Conservation (phyloP, 37 sponge, comb jelly and placozoan genomes). For the Tethya wilhelma region DNA sequence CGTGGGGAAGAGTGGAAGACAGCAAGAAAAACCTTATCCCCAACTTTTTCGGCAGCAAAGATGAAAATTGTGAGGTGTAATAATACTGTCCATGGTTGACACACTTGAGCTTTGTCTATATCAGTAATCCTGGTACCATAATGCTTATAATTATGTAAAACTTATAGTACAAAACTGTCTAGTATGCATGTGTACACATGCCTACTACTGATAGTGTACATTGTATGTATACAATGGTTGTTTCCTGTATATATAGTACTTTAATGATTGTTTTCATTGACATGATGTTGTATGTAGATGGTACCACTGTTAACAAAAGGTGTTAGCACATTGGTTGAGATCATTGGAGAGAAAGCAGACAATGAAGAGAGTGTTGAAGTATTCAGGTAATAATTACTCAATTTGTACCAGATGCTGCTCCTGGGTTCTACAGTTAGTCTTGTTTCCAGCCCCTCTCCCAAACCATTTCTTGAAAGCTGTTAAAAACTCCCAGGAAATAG, state of each 20-base stretch:
- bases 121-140: no score
- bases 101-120: background rate
- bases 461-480: no score
- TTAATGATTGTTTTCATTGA: background rate
- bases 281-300: conserved; percentile 41
- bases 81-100: background rate
- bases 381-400: conserved; percentile 13
- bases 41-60: conserved; percentile 61
- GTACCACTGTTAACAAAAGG: conserved; percentile 52
- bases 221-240: no score
- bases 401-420: no score
- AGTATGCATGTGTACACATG: no score
- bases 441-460: no score
- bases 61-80: conserved; percentile 47
- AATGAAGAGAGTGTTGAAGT: conserved; percentile 56
- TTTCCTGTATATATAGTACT: background rate
- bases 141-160: no score
- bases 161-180: no score
- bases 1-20: conserved; percentile 56
- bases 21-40: conserved; percentile 48
- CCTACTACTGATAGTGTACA: no score
- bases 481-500: no score
- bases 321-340: conserved; percentile 21
- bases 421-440: no score
- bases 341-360: conserved; percentile 28